Percentiles rank a stretch among this genome's conserved stretches.
Conservation (phyloP, 2,113 vertebrate species). For the Hystrix brachyura region DNA sequence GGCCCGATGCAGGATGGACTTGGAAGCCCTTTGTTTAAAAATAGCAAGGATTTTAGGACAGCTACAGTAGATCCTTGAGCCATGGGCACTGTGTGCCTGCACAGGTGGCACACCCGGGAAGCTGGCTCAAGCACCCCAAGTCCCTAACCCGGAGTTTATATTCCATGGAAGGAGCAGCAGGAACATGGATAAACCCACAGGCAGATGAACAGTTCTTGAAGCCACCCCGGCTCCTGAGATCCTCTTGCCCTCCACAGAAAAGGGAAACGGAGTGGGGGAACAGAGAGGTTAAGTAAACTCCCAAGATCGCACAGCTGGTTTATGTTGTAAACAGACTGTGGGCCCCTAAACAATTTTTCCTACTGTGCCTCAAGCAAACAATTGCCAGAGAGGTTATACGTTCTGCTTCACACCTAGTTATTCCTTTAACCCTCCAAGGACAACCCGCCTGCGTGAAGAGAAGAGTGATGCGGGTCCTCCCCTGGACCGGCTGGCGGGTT, state of each 20-base stretch:
- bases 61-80: not conserved
- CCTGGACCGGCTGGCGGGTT: rapidly evolving
- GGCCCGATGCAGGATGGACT: not conserved
- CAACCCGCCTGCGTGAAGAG: not conserved
- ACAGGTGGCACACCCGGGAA: rapidly evolving
- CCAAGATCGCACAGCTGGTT: not conserved
- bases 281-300: not conserved
- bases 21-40: not conserved
- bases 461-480: rapidly evolving
- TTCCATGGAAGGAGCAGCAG: rapidly evolving
- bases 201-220: not conserved
- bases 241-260: not conserved
- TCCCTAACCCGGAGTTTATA: not conserved
- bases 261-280: not conserved
- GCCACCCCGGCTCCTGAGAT: too few relatives aligned
- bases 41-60: not conserved
- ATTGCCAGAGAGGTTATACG: rapidly evolving
- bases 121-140: too few relatives aligned
- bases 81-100: not conserved
- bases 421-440: not conserved
- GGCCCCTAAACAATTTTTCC: not conserved
- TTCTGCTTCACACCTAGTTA: not conserved
- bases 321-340: not conserved
- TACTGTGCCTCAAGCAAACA: not conserved
- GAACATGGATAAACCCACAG: not conserved